Evolutionary conservation across 2,113 vertebrate species (phyloP), one percentile per base, ranked within the genome.

Genomic region (Boulengeromyrus knoepffleri): DNA sequence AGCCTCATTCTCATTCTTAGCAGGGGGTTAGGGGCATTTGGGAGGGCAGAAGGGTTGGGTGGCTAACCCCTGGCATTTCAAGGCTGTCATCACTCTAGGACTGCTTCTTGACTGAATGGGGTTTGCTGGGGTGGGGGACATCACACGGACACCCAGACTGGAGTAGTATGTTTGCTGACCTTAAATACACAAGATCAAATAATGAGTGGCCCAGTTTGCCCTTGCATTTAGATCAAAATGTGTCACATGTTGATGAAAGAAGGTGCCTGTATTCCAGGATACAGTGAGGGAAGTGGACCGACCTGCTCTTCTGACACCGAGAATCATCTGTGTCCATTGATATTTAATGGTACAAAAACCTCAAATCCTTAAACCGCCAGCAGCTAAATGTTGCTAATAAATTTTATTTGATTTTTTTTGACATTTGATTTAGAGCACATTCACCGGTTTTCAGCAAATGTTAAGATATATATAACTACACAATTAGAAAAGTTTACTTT

Each of bases 51-150:
- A 17, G 70, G 70, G 10, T 17, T 17, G 70, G 70, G 12, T 77
- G 21, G 39, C 9, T 85, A 85, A 87, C 84, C 13, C 36, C n/a
- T 70, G 52, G 83, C 84, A 86, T 90, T 90, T 90, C 31, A n/a
- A n/a, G 85, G 46, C 36, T 90, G 85, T 90, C 85, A 49, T 39
- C 85, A 53, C 58, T 31, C 46, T n/a, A 39, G 62, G 4, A 39
- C 42, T 24, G 36, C 53, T 31, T 39, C 53, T 58, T 53, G 24
- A 6, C 19, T 24, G 53, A n/a, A 39, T 7, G 27, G 13, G 86
- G 52, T 12, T 53, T 53, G 21, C 50, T 31, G 47, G 5, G 10
- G 7, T 52, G 24, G 47, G 39, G 31, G n/a, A 21, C 19, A 12
- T 50, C 31, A 45, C 21, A 45, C 12, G 85, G 52, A 80, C 12